phyloP scores from a whole-genome alignment of 2,113 vertebrate genomes.

The Vulpes ferrilata region DNA sequence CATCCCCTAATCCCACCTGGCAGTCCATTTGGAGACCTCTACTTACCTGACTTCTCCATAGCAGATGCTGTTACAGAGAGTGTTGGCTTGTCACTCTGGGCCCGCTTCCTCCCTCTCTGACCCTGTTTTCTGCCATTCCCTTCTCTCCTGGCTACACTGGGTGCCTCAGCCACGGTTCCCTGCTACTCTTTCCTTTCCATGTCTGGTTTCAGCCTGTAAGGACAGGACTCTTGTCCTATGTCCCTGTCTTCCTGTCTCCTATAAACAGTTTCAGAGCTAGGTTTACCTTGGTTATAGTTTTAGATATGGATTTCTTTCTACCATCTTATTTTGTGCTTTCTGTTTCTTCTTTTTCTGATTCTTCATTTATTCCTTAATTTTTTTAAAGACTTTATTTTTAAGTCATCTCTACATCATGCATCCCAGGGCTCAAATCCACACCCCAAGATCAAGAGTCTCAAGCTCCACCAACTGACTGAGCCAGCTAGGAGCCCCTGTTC shows the following conservation, averaged over 20 bases:
- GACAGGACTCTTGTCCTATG: neutral
- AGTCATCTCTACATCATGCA: neutral
- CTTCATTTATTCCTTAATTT: neutral
- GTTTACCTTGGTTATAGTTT: neutral
- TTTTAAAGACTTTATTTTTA: neutral
- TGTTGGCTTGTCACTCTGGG: neutral
- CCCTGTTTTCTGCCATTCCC: neutral
- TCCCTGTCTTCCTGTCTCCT: neutral
- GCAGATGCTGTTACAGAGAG: neutral
- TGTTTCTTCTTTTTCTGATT: neutral
- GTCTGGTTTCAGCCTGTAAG: neutral
- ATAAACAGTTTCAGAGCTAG: neutral
- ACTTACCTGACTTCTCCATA: neutral
- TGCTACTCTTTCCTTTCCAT: neutral
- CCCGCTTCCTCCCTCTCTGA: neutral
- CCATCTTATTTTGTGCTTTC: neutral
- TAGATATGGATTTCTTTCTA: neutral
- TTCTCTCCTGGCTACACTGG: fast-evolving
- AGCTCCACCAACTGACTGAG: neutral
- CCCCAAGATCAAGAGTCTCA: neutral
- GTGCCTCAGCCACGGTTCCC: neutral
- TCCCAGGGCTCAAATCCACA: neutral
- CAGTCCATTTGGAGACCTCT: neutral
- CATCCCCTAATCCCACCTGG: neutral
- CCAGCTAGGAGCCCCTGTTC: neutral